Evolutionary conservation across 2,888 invertebrate genomes (phyloP).

Genomic region (Agriopis marginaria): DNA sequence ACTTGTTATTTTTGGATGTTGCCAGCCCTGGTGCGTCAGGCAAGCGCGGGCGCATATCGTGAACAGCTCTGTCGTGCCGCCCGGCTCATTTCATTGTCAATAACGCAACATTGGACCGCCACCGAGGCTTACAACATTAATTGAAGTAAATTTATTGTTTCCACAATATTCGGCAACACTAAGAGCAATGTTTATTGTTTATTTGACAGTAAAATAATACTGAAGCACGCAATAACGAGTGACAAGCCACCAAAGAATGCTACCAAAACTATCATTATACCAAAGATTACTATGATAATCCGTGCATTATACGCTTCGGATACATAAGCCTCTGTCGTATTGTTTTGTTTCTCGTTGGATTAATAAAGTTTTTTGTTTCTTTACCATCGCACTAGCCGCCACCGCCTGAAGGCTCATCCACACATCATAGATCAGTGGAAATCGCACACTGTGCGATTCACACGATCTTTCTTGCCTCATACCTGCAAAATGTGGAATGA

Average conservation of each 20-base stretch:
- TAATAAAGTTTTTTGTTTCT: no score
- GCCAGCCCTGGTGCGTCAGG: conserved; percentile 24
- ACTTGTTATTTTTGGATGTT: background rate
- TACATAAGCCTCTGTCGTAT: no score
- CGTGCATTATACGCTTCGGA: no score
- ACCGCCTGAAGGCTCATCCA: no score
- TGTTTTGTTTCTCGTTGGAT: no score
- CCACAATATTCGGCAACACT: conserved; percentile 38
- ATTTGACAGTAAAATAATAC: conserved; percentile 13
- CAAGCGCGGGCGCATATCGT: conserved; percentile 20
- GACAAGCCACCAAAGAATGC: background rate
- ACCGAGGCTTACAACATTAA: conserved; percentile 52
- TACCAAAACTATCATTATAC: no score
- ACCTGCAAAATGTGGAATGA: no score
- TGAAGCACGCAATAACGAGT: conserved; percentile 7
- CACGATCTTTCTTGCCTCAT: no score
- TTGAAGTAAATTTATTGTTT: conserved; percentile 52
- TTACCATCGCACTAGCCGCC: no score
- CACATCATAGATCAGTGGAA: no score
- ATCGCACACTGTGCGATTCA: no score
- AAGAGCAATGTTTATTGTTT: conserved; percentile 22
- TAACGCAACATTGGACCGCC: conserved; percentile 55
- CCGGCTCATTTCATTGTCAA: conserved; percentile 61
- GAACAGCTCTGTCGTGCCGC: conserved; percentile 47
- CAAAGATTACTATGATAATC: no score